Conservation (phyloP, 2,113 vertebrate genomes). For the Gracilinanus agilis region DNA sequence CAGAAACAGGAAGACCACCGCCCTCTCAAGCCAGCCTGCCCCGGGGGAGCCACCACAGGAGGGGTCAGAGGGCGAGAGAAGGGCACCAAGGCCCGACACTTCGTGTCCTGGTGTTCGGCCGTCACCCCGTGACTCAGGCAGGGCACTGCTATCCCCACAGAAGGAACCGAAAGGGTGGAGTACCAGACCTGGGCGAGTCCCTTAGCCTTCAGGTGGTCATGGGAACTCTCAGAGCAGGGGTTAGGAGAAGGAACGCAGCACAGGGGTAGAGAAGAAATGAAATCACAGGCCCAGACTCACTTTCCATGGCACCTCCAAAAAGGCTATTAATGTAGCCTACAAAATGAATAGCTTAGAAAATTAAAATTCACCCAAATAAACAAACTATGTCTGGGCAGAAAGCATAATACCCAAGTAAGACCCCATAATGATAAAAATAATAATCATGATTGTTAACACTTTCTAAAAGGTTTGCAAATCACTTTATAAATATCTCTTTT, state of each 20-base stretch:
- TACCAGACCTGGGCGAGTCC: not conserved
- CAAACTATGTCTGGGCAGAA: conserved; percentile 32
- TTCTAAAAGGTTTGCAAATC: not conserved
- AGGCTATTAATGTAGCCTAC: conserved; percentile 8
- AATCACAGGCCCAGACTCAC: not conserved
- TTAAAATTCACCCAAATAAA: conserved; percentile 22
- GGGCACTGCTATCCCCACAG: not conserved
- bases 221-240: too few species aligned
- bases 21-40: not conserved
- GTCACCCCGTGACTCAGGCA: not conserved
- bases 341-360: conserved; percentile 36
- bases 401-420: conserved; percentile 21
- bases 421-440: not conserved
- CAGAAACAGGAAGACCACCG: not conserved
- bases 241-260: not conserved
- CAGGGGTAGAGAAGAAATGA: not conserved
- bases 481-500: not conserved
- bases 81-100: not conserved
- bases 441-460: not conserved
- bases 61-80: not conserved
- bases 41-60: not conserved
- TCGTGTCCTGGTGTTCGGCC: not conserved
- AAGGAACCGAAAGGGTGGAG: not conserved
- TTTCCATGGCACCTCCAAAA: not conserved
- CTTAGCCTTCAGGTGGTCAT: not conserved